Evolutionary conservation across 2,113 vertebrate species (phyloP), one percentile per base, ranked within the genome.

Genomic region (Aspiorhynchus laticeps): DNA sequence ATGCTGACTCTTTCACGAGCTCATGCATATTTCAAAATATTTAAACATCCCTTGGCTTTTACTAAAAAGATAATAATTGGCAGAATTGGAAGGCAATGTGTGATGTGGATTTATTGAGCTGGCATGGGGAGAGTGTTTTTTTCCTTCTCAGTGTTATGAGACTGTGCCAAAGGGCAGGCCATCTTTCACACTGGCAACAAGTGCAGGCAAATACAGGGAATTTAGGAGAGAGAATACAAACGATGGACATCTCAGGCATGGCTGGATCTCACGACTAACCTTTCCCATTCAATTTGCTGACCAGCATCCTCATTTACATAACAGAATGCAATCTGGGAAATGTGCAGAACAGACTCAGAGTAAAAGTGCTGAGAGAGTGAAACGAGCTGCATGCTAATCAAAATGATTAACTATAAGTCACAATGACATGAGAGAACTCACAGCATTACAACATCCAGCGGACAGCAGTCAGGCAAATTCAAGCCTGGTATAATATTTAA

Each of bases 301-400:
- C 84, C 28, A 86, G 79, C 79, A 74, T 80, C 56, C 79, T 91
- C 43, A 90, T 90, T 90, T 91, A 90, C 84, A 80, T 89, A 89
- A 86, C 88, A 88, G 61, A 85, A 81, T 87, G 79, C 83, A 75
- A 89, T 91, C 91, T 90, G 87, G 90, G 89, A 87, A 91, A 88
- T 78, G 88, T 43, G 48, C 51, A 41, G 36, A 31, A 69, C 38
- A 73, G 83, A 85, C 87, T 88, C 63, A 24, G 11, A 88, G 77
- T 59, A 82, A 84, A 91, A 93, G 77, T 90, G 92, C 93, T 93
- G 93, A 94, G 87, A 36, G 83, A 84, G 90, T 83, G 80, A 91
- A 91, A 93, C 88, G 87, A 75, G 89, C 89, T 93, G 92, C 89
- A 91, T 88, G 86, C 73, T 84, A 87, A 91, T 91, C 75, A 83